Base-by-base conservation (phyloP, 2,797 vertebrate genomes). In the Propithecus perrieri region DNA sequence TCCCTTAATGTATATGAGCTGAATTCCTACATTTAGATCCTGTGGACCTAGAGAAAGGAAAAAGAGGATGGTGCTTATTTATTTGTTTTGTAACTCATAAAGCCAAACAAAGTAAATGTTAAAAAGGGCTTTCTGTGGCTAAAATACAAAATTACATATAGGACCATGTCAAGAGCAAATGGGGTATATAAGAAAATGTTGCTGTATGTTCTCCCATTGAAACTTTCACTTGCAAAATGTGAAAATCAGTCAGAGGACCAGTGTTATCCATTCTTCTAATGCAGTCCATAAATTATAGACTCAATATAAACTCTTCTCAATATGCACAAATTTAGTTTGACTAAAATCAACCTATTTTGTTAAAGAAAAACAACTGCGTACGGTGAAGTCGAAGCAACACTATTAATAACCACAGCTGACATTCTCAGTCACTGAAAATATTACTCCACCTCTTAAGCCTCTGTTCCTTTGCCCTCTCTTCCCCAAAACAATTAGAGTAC, bases 291-390 rank as follows among this genome's bases (percentile, higher is more conserved):
- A 91, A 91, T 75, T 71, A 92, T 0, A 91, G 48, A 69, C 30
- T 61, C 26, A 35, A 26, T 53, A 59, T 14, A 72, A 94, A 89
- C 22, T 85, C 53, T 83, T 91, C 43, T 90, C 57, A 76, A 72
- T 81, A 85, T 48, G 41, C 78, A 88, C 50, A 76, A 43, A 43
- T 43, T 43, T 43, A 96, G 84, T 72, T 78, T 61, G 74, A 94
- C 72, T 69, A 59, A 92, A 96, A 90, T 76, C 63, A 87, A 72
- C 46, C 43, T 86, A 57, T 78, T 85, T 46, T 65, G 74, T 55
- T 89, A 79, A 83, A 74, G 50, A 75, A 84, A 91, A 96, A 80
- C 71, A 91, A 95, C 7, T 91, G 74, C 41, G 89, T 81, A 30
- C 6, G 46, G 48, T 41, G n/a, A 91, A 86, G 80, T 10, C 46